Base-by-base conservation (phyloP, 2,888 invertebrate species). In the Biston stratarius region DNA sequence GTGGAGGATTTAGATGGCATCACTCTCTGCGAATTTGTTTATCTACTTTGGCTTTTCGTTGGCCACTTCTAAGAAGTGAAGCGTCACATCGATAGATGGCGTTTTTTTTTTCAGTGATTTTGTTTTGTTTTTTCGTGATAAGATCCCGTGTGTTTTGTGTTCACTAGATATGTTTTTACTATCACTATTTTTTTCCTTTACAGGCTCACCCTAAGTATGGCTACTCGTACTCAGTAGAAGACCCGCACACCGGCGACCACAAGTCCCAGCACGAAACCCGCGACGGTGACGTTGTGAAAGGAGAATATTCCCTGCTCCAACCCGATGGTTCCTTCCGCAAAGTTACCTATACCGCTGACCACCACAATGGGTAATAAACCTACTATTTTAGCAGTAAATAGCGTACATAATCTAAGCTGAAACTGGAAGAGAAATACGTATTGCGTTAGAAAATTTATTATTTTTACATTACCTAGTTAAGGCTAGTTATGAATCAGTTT, bases 211-310 rank as follows among this genome's bases (percentile, higher is more conserved):
- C 94, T 33, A 93, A 93, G 86, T 94, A 94, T 73, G 91, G 90
- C 34, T 95, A 94, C 85, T 94, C 94, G 1, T 95, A 95, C 86
- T 95, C 95, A 74, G 95, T 95, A 55, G 92, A 94, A 74, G 95
- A 95, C 80, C 94, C 94, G 12, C 95, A 95, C 84, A 95, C 95
- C 69, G 95, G 95, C 0, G 95, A 95, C 87, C 94, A 94, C 85
- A 95, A 95, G 82, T 91, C 91, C 70, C 95, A 95, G 83, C 94
- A 95, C 74, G 95, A 95, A 78, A 86, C 84, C 38, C 91, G 94
- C 44, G 95, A 95, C 56, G 95, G 95, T 9, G 95, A 95, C 71
- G 93, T 94, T 38, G 95, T 95, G 64, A 94, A 95, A 79, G 95
- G 95, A 73, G 93, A 94, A 70, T 95, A 95, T 84, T 94, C 94